Evolutionary conservation across 1,140 invertebrate genomes (phyloP), one percentile per base, ranked within the genome.

Genomic region (Bombus pyrosoma): DNA sequence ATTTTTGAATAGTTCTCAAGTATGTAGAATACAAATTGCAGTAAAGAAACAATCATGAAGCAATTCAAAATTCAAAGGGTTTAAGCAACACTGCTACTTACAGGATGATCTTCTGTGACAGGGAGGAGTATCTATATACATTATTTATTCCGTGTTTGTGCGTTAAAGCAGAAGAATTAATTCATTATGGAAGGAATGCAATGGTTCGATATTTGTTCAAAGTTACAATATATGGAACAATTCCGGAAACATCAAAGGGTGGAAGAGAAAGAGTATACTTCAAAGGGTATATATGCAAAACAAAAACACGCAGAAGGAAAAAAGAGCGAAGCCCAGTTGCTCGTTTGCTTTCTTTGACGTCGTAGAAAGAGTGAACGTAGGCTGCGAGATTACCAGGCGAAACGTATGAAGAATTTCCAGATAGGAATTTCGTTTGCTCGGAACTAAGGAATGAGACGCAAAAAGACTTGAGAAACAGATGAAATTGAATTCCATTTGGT

Each of bases 341-440:
- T 47, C 28, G 73, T 68, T 62, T 80, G 39, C 37, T 62, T 72
- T 72, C 83, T 85, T 80, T 85, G 77, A 80, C 76, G n/a, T 79
- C 34, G 41, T 18, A 2, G 37, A 32, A 53, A 85, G 41, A 22
- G 18, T 8, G 47, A 34, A 72, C 41, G 41, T 53, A 41, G 34
- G 39, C 37, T 59, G 6, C 32, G 12, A 32, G 62, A 47, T 71
- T 78, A 66, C 53, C 15, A 62, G 32, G 57, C 22, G 25, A 22
- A 22, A 25, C 34, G 43, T 34, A 57, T n/a, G n/a, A 80, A 39
- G 68, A 71, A 79, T 59, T 62, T 41, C 12, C 59, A n/a, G 59
- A n/a, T 53, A n/a, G 12, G 28, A 80, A 85, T 25, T 72, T 80
- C 57, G 68, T 80, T 80, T 53, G 22, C 18, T 5, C 12, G 73